Conservation (phyloP, 2,888 invertebrate species). For the Pyrgus malvae region DNA sequence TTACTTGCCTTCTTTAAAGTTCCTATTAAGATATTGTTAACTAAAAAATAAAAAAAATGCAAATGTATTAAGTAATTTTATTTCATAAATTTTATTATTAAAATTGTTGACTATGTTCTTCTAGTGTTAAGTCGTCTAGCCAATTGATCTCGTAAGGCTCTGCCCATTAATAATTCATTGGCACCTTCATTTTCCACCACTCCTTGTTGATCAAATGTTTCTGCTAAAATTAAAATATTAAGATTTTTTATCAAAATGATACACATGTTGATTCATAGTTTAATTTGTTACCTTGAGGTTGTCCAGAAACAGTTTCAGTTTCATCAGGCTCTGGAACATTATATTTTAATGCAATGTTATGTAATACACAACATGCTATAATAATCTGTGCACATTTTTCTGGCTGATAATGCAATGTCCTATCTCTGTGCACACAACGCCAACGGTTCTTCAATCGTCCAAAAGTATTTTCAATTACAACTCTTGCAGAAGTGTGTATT, state of each 20-base stretch:
- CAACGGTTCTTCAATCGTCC: background rate
- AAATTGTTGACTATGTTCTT: no score
- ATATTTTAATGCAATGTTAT: conserved; percentile 13
- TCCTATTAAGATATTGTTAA: no score
- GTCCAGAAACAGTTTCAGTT: background rate
- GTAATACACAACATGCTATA: background rate
- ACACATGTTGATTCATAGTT: background rate
- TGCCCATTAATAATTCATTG: conserved; percentile 7
- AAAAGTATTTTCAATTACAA: background rate
- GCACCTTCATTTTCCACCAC: conserved; percentile 17
- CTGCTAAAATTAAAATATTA: background rate
- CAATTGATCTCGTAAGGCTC: conserved; percentile 14
- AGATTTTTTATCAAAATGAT: background rate
- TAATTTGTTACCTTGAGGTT: background rate
- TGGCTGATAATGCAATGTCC: background rate
- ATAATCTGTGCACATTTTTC: background rate
- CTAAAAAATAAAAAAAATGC: no score
- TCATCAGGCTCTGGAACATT: conserved; percentile 17
- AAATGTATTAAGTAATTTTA: no score
- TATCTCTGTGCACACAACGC: background rate
- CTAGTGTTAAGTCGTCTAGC: conserved; percentile 1
- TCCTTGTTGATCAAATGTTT: background rate
- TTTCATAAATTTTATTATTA: no score
- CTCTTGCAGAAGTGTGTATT: background rate
- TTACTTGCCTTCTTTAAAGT: no score